Conservation (phyloP, 2,113 vertebrate genomes). For the Oenanthe oenanthe region DNA sequence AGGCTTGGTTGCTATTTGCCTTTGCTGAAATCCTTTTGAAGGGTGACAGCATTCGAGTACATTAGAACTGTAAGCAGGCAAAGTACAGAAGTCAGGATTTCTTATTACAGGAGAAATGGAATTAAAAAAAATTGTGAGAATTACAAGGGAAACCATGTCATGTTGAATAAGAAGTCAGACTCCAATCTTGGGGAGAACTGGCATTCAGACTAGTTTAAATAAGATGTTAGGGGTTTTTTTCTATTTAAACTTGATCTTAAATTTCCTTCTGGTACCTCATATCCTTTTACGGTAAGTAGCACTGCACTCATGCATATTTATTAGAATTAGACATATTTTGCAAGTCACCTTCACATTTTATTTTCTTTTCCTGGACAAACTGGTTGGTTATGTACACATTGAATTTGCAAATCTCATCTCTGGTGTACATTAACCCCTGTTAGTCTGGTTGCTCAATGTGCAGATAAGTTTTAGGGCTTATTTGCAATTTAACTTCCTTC, state of each 20-base stretch:
- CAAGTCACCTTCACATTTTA: slow-evolving; percentile 64
- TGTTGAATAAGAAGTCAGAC: background rate
- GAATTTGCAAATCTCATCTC: slow-evolving; percentile 61
- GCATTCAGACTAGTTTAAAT: slow-evolving; percentile 1
- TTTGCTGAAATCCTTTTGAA: slow-evolving; percentile 17
- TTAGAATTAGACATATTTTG: slow-evolving; percentile 42
- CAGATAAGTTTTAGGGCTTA: background rate
- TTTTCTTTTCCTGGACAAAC: slow-evolving; percentile 58
- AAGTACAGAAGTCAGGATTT: background rate
- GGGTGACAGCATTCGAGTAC: background rate
- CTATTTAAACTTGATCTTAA: slow-evolving; percentile 1
- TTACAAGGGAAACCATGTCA: background rate
- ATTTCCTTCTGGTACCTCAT: slow-evolving; percentile 7
- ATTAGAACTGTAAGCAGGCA: background rate
- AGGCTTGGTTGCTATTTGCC: background rate
- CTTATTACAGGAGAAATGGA: background rate
- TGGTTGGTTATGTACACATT: slow-evolving; percentile 21
- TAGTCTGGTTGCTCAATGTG: background rate
- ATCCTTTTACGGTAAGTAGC: background rate
- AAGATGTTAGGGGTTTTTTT: background rate
- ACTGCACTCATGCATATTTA: background rate
- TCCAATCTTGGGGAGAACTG: background rate
- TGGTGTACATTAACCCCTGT: slow-evolving; percentile 18
- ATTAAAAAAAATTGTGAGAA: background rate
- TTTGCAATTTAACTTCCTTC: slow-evolving; percentile 5